Base-by-base conservation (phyloP, 2,888 invertebrate species). In the Notocelia uddmanniana region DNA sequence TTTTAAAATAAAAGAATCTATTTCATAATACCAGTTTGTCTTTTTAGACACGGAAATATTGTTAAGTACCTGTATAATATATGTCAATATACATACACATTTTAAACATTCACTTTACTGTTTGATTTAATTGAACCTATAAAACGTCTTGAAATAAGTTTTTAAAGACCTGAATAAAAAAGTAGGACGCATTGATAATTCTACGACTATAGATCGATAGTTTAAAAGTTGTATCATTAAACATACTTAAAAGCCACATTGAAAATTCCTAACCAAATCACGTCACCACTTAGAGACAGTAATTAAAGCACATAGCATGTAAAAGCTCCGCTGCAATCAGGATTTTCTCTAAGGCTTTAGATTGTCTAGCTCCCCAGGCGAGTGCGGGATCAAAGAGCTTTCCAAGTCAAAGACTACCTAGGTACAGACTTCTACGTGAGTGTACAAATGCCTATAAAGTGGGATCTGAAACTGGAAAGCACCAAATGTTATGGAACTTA, bases 351-450 rank as follows among this genome's bases (percentile, higher is more conserved):
- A 62, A 62, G 48, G 18, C 31, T 45, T 45, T 45, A 60, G 60
- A 60, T 48, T 50, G 62, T 50, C 62, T 50, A 18, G 62, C 62
- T 62, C 48, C 50, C 48, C 26, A 48, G 48, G 48, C 62, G 62
- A 31, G 48, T 11, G 37, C 41, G n/a, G 62, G 62, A 62, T 62
- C 62, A 62, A 62, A 62, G 62, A 50, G 62, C 62, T 62, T 48
- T 62, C 45, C 62, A 62, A 62, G 48, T 62, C 62, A 26, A 48
- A 50, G 26, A 60, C 26, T 60, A 60, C 23, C 26, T 60, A 10
- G 55, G n/a, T 19, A 37, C 37, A 13, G 37, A n/a, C 15, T 41
- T 41, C 41, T n/a, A n/a, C 45, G 45, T 45, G n/a, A n/a, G n/a
- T n/a, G 15, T 45, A n/a, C 10, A 8, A 1, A 34, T 31, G 31